Percentiles rank a stretch among this genome's conserved stretches.
These are phyloP conservation scores for Tauraco hartlaubi DNA, from an alignment of 2,797 vertebrate genomes.

Conservation along the genomic window DNA sequence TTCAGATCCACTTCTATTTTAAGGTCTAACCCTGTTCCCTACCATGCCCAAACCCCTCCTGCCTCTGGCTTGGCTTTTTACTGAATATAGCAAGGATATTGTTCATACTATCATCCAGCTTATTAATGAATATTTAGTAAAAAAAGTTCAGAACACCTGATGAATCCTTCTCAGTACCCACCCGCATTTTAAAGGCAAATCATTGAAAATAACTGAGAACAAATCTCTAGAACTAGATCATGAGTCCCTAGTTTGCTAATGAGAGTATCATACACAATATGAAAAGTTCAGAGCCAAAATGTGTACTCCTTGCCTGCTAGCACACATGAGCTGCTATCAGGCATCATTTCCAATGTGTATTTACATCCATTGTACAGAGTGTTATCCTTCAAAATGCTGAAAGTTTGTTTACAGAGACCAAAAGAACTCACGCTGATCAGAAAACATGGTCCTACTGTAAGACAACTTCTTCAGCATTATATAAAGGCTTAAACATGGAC, in stretches of 20 bases:
- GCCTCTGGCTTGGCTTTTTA: background rate
- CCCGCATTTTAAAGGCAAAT: background rate
- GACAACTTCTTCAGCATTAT: background rate
- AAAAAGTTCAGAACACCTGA: background rate
- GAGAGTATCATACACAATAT: background rate
- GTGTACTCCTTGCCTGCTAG: background rate
- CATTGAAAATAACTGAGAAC: background rate
- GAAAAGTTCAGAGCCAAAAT: background rate
- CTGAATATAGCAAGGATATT: background rate
- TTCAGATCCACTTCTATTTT: background rate
- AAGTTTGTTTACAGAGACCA: background rate
- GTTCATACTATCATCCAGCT: background rate
- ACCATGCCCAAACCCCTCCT: background rate
- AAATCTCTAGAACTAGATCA: background rate
- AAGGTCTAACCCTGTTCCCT: background rate
- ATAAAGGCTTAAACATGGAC: background rate
- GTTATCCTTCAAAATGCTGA: background rate
- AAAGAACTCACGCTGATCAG: background rate
- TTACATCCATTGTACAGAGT: background rate
- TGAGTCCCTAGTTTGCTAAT: background rate
- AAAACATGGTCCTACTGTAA: background rate
- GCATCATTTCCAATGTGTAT: background rate
- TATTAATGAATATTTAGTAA: background rate
- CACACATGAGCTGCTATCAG: fast-evolving
- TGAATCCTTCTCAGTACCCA: background rate